These are phyloP conservation scores for Saturnia japonica DNA, from an alignment of 2,888 invertebrate species.

Conservation along the genomic window DNA sequence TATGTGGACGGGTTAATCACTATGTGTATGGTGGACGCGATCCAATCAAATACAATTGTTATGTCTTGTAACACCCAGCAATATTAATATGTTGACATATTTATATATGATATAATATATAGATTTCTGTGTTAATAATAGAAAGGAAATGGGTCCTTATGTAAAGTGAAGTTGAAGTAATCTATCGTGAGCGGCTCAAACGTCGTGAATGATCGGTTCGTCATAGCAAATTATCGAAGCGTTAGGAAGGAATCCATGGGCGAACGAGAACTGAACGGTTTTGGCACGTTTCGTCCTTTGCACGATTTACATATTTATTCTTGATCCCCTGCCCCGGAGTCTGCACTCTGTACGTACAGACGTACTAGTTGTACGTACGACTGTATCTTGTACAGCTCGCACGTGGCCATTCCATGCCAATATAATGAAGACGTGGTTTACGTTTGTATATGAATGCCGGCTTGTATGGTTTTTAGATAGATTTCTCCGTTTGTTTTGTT, in stretches of 20 bases:
- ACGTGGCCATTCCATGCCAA: conserved; percentile 40
- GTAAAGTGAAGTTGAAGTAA: conserved; percentile 19
- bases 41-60: no score
- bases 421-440: conserved; percentile 52
- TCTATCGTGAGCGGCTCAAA: conserved; percentile 39
- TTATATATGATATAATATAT: conserved; percentile 26
- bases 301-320: conserved; percentile 66
- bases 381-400: conserved; percentile 38
- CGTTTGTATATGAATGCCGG: conserved; percentile 31
- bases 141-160: conserved; percentile 25
- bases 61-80: no score
- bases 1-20: no score
- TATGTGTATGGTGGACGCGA: no score
- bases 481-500: conserved; percentile 2
- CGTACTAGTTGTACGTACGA: not conserved
- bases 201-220: conserved; percentile 46
- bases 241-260: conserved; percentile 53
- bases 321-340: conserved; percentile 54
- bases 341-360: not conserved
- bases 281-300: conserved; percentile 52
- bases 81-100: conserved; percentile 10
- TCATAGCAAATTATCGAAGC: conserved; percentile 45
- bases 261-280: conserved; percentile 51
- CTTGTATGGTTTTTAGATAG: not conserved
- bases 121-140: not conserved